Percentiles rank a stretch among this genome's conserved stretches.
These are phyloP conservation scores for Potorous gilbertii DNA, from an alignment of 2,797 vertebrate genomes.

Conservation along the genomic window DNA sequence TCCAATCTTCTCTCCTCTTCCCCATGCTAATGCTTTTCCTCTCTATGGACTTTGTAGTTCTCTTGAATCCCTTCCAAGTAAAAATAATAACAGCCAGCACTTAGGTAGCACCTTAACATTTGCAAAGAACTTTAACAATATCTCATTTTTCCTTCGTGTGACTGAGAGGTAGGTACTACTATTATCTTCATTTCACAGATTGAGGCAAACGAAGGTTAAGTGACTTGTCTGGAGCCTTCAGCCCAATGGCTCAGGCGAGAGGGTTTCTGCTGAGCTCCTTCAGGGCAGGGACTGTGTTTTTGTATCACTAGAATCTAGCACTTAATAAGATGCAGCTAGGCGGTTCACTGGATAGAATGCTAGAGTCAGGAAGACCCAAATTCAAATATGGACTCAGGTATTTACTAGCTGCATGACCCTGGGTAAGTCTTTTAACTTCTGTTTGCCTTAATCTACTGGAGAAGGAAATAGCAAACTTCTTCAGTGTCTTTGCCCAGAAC, in stretches of 20 bases:
- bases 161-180: background rate
- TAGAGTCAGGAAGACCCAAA: background rate
- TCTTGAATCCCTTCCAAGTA: background rate
- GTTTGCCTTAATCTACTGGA: background rate
- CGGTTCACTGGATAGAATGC: background rate
- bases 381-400: background rate
- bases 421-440: background rate
- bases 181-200: no score
- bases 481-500: background rate
- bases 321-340: background rate
- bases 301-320: background rate
- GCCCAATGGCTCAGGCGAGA: background rate
- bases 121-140: no score
- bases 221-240: background rate
- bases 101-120: no score
- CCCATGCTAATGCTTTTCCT: background rate
- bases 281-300: background rate
- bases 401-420: background rate
- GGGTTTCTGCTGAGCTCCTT: background rate
- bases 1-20: background rate
- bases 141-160: no score
- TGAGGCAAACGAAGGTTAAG: background rate
- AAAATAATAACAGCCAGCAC: no score
- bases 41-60: background rate
- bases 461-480: background rate